Conservation (phyloP, 2,797 vertebrate species). For the Microctenopoma stevenorrisi region DNA sequence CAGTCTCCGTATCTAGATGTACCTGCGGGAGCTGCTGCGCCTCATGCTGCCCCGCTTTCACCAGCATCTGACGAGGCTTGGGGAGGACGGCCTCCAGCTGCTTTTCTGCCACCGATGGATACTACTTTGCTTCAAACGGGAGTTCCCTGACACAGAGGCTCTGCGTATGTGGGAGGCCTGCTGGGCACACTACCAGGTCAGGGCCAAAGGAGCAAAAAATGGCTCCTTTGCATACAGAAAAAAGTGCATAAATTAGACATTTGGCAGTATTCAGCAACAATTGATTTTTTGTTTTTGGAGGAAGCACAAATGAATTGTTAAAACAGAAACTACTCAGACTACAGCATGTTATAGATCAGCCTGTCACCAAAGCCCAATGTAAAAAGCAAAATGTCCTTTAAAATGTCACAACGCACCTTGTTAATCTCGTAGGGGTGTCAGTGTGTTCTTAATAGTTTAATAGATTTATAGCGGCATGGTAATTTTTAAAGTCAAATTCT, state of each 20-base stretch:
- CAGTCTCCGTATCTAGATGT: slow-evolving; percentile 83
- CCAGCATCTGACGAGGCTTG: slow-evolving; percentile 91
- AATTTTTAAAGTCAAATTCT: neutral
- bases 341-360: slow-evolving; percentile 10
- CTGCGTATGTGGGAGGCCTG: slow-evolving; percentile 99
- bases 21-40: slow-evolving; percentile 93
- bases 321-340: neutral
- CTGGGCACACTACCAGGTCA: slow-evolving; percentile 99
- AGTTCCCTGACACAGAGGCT: slow-evolving; percentile 95
- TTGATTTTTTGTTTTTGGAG: slow-evolving; percentile 1
- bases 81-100: slow-evolving; percentile 97
- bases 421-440: slow-evolving; percentile 13
- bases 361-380: slow-evolving; percentile 14
- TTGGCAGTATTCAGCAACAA: neutral
- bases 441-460: neutral
- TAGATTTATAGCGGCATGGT: neutral
- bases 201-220: slow-evolving; percentile 27
- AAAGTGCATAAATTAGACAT: slow-evolving; percentile 24
- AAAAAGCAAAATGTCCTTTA: slow-evolving; percentile 42
- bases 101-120: slow-evolving; percentile 99
- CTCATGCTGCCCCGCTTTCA: slow-evolving; percentile 91
- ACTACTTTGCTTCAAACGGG: slow-evolving; percentile 96
- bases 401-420: slow-evolving; percentile 4
- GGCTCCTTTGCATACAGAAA: slow-evolving; percentile 23
- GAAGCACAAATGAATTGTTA: neutral